Conservation (phyloP, 2,888 invertebrate genomes). For the Sipha maydis region DNA sequence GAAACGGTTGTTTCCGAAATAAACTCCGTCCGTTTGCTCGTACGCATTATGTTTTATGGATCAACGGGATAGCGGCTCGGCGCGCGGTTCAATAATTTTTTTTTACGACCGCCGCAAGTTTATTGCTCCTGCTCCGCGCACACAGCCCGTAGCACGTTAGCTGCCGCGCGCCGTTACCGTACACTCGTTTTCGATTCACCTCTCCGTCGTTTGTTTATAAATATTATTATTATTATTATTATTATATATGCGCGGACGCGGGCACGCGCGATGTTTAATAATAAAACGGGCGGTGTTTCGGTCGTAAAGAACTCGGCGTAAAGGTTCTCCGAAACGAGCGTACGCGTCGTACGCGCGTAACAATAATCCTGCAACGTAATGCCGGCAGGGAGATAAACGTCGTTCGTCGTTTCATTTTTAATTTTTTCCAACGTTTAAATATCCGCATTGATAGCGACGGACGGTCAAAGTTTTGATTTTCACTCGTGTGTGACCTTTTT, state of each 20-base stretch:
- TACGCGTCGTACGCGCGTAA: not conserved
- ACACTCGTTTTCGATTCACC: not conserved
- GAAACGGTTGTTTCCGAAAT: no score
- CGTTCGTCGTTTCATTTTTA: not conserved
- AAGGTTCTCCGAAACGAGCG: not conserved
- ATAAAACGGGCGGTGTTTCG: not conserved
- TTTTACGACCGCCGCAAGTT: conserved; percentile 4
- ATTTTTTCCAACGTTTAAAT: not conserved
- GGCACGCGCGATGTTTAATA: not conserved
- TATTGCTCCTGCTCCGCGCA: not conserved
- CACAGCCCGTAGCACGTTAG: not conserved
- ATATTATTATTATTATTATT: not conserved
- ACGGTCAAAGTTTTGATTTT: no score
- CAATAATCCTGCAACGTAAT: no score
- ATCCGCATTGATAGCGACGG: no score
- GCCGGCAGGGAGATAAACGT: no score
- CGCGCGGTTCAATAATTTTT: no score
- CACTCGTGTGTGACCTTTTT: no score
- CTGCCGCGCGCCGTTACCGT: no score
- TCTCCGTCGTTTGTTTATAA: not conserved
- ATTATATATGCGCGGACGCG: no score
- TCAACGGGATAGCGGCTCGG: no score
- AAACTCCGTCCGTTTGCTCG: no score
- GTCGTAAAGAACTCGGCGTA: not conserved
- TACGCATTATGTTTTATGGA: no score